Conservation (phyloP, 2,888 invertebrate genomes). For the Phyto melanocephala region DNA sequence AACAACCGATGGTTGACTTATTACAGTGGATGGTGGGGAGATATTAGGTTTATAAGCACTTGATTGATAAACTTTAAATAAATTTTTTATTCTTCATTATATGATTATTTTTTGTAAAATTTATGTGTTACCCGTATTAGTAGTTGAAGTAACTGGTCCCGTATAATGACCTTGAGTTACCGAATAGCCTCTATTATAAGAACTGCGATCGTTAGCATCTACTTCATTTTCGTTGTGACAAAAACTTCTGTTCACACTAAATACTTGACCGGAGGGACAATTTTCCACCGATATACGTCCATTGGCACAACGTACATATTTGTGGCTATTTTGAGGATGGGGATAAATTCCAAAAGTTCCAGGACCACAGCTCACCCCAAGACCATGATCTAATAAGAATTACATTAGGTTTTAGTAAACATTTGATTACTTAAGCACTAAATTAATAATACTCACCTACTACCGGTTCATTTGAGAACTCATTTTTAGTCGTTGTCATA, state of each 20-base stretch:
- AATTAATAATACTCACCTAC: too few relatives aligned
- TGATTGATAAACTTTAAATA: neutral
- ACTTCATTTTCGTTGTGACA: constrained; percentile 82
- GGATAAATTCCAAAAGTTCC: constrained; percentile 80
- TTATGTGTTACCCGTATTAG: constrained; percentile 15
- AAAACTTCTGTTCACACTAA: constrained; percentile 79
- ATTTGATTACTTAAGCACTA: too few relatives aligned
- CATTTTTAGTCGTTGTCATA: constrained; percentile 67
- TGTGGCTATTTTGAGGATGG: constrained; percentile 81
- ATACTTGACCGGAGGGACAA: constrained; percentile 82
- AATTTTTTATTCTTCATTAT: neutral
- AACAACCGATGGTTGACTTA: neutral
- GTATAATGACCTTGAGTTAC: constrained; percentile 5
- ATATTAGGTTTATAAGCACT: neutral
- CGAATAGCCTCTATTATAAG: constrained; percentile 26
- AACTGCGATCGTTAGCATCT: constrained; percentile 65
- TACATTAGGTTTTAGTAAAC: neutral
- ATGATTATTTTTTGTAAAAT: too few relatives aligned
- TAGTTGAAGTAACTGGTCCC: neutral
- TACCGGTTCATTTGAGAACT: constrained; percentile 64
- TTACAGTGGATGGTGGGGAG: neutral
- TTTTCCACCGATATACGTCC: constrained; percentile 80
- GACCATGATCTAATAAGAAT: constrained; percentile 31
- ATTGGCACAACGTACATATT: constrained; percentile 82
- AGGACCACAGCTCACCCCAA: constrained; percentile 77